These are phyloP conservation scores for Phataginus tetradactyla DNA, from an alignment of 2,797 vertebrate species.

Conservation along the genomic window DNA sequence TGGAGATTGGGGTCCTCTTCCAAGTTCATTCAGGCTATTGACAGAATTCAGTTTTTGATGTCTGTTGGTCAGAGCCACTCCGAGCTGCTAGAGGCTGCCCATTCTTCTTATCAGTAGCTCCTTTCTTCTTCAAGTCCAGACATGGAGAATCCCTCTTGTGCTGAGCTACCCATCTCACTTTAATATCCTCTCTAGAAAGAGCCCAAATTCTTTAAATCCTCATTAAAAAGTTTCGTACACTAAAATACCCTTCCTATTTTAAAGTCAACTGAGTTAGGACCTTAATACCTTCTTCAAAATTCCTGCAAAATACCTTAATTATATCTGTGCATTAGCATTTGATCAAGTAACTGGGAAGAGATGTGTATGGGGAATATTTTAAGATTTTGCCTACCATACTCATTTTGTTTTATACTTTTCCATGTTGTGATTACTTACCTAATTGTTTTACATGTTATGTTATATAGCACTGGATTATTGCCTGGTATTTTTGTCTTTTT, in stretches of 20 bases:
- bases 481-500: neutral
- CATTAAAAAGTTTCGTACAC: neutral
- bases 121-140: neutral
- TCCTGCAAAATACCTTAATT: neutral
- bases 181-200: neutral
- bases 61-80: neutral
- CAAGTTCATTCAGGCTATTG: neutral
- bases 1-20: neutral
- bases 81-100: neutral
- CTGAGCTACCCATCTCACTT: neutral
- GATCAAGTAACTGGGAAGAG: neutral
- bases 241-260: neutral
- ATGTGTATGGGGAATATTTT: neutral
- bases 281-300: neutral
- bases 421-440: neutral
- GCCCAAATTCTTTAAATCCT: neutral
- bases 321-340: neutral
- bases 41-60: neutral
- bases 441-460: neutral
- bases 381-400: too few relatives aligned
- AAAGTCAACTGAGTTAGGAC: neutral
- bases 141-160: neutral
- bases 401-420: neutral
- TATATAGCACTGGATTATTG: neutral
- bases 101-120: neutral